Evolutionary conservation across 2,888 invertebrate genomes (phyloP).

Genomic region (Latrodectus hesperus): DNA sequence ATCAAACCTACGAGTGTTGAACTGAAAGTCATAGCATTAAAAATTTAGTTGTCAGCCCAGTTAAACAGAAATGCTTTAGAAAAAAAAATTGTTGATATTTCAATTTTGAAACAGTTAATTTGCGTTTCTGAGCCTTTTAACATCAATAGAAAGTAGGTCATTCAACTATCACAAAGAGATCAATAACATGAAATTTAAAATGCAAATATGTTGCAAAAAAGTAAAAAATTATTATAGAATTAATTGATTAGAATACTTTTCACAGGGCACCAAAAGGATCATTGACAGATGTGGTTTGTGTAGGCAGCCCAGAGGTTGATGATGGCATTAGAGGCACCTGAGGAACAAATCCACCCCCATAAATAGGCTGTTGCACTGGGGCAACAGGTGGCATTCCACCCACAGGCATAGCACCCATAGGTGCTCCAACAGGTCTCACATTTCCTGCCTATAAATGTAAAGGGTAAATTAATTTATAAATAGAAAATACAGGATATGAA

Average conservation of each 20-base stretch:
- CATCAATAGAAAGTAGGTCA: too few relatives aligned
- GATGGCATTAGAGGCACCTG: slow-evolving; percentile 65
- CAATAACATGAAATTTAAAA: background rate
- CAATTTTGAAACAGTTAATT: too few relatives aligned
- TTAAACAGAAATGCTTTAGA: too few relatives aligned
- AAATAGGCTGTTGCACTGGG: slow-evolving; percentile 24
- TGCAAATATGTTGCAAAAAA: background rate
- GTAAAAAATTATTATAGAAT: background rate
- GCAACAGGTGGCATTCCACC: slow-evolving; percentile 31
- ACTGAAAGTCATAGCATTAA: too few relatives aligned
- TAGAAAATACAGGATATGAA: too few relatives aligned
- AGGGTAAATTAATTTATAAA: too few relatives aligned
- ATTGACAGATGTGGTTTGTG: slow-evolving; percentile 59
- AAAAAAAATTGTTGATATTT: too few relatives aligned
- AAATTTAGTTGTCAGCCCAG: too few relatives aligned
- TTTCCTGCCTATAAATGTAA: slow-evolving; percentile 31
- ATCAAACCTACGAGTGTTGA: too few relatives aligned
- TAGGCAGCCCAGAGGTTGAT: slow-evolving; percentile 33
- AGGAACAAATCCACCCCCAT: slow-evolving; percentile 53
- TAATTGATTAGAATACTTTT: slow-evolving; percentile 17
- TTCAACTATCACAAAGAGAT: background rate
- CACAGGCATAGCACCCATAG: slow-evolving; percentile 46
- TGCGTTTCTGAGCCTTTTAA: too few relatives aligned
- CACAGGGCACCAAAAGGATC: slow-evolving; percentile 69
- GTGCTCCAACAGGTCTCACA: slow-evolving; percentile 35